A percentile compares a stretch with the other conserved stretches of the same genome.
Evolutionary conservation across 2,113 vertebrate genomes (phyloP).

Genomic region (Emberiza fucata): DNA sequence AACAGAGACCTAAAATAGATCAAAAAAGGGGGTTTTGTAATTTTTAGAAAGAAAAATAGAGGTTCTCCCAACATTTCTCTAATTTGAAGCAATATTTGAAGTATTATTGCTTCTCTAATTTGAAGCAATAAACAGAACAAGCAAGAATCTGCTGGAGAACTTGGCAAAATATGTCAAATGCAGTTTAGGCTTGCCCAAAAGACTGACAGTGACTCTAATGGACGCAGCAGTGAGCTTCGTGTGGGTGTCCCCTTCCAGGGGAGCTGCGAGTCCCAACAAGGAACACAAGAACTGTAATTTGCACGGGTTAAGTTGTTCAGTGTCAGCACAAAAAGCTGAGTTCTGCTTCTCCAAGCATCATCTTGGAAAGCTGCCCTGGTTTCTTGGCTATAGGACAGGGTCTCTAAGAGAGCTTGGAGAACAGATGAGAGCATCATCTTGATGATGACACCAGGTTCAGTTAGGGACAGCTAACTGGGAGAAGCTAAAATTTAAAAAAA

Average conservation of each 20-base stretch:
- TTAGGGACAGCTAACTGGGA: background rate
- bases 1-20: background rate
- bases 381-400: background rate
- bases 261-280: background rate
- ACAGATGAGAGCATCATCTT: background rate
- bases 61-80: background rate
- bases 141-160: background rate
- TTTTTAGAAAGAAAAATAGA: background rate
- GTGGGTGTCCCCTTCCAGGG: background rate
- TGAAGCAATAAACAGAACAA: background rate
- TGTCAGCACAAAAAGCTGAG: background rate
- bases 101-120: background rate
- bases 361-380: background rate
- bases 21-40: fast-evolving
- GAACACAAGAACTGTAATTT: background rate
- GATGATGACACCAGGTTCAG: background rate
- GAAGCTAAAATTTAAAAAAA: background rate
- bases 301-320: background rate
- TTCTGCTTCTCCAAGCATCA: background rate
- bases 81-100: background rate
- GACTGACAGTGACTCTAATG: background rate
- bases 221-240: background rate
- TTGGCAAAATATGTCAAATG: background rate
- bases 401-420: background rate
- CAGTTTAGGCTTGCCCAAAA: background rate